A percentile compares a stretch with the other conserved stretches of the same genome.
Evolutionary conservation across 2,797 vertebrate species (phyloP).

Genomic region (Microtus californicus): DNA sequence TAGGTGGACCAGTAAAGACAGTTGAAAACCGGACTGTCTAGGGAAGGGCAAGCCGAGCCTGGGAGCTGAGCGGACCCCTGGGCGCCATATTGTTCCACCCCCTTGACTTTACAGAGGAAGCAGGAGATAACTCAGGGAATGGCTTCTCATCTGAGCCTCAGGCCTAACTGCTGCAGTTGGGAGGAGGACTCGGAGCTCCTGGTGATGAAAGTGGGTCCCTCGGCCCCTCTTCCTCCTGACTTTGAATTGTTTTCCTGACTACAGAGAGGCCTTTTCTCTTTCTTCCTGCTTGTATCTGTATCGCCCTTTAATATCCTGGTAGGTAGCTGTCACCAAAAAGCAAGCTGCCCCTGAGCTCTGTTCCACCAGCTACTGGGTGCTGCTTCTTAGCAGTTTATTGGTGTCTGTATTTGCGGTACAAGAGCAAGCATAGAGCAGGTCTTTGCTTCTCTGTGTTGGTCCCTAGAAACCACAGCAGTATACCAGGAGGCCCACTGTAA

Average conservation of each 20-base stretch:
- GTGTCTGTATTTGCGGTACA: neutral
- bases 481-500: neutral
- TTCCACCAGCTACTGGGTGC: neutral
- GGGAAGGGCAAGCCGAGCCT: neutral
- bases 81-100: neutral
- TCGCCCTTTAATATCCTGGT: neutral
- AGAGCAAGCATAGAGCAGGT: neutral
- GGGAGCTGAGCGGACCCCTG: neutral
- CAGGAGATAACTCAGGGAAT: neutral
- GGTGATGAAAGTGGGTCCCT: neutral
- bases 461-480: neutral
- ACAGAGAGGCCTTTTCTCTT: neutral
- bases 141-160: neutral
- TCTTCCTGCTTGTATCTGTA: neutral
- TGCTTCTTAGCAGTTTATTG: neutral
- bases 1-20: neutral
- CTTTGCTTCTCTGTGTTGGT: neutral
- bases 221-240: accelerated
- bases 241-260: neutral
- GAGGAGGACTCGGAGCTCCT: neutral
- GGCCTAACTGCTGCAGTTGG: accelerated
- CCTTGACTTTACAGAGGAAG: neutral
- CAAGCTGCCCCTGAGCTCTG: neutral
- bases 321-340: neutral
- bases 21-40: neutral